These are phyloP conservation scores for Trichopria drosophilae DNA, from an alignment of 2,888 invertebrate genomes.

Conservation along the genomic window DNA sequence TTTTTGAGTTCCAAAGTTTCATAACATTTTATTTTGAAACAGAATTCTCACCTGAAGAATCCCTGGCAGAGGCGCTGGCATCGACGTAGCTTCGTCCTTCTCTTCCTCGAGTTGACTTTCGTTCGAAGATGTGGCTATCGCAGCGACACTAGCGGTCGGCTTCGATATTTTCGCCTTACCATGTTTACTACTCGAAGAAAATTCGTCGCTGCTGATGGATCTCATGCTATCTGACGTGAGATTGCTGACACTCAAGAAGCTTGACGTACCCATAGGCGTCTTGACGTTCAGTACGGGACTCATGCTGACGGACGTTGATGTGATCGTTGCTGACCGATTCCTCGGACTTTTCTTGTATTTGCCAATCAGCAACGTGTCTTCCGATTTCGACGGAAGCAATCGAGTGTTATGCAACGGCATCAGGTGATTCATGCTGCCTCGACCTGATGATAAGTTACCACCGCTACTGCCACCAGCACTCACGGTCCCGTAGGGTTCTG, in stretches of 20 bases:
- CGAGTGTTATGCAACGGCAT: constrained; percentile 49
- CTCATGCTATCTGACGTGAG: constrained; percentile 65
- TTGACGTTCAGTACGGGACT: constrained; percentile 70
- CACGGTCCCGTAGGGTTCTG: constrained; percentile 44
- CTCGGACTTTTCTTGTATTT: constrained; percentile 59
- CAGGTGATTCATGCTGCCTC: constrained; percentile 32
- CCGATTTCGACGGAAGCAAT: constrained; percentile 77
- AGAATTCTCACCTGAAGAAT: constrained; percentile 65
- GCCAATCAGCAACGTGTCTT: constrained; percentile 68
- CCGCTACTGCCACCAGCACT: constrained; percentile 35
- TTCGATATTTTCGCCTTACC: constrained; percentile 42
- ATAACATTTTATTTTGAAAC: no score
- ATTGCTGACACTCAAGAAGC: constrained; percentile 46
- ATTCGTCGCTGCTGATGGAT: constrained; percentile 60
- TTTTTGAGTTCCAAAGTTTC: no score
- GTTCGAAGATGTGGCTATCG: constrained; percentile 47
- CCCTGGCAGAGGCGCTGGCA: constrained; percentile 59
- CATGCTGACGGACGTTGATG: constrained; percentile 69
- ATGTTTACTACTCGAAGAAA: constrained; percentile 41
- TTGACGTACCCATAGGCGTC: constrained; percentile 55
- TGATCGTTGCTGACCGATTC: constrained; percentile 63
- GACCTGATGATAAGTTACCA: no score
- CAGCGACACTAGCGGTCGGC: constrained; percentile 54
- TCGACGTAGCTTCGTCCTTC: constrained; percentile 49
- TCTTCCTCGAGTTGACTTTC: constrained; percentile 45